Conservation (phyloP, 2,888 invertebrate genomes). For the Drosophila limbata region DNA sequence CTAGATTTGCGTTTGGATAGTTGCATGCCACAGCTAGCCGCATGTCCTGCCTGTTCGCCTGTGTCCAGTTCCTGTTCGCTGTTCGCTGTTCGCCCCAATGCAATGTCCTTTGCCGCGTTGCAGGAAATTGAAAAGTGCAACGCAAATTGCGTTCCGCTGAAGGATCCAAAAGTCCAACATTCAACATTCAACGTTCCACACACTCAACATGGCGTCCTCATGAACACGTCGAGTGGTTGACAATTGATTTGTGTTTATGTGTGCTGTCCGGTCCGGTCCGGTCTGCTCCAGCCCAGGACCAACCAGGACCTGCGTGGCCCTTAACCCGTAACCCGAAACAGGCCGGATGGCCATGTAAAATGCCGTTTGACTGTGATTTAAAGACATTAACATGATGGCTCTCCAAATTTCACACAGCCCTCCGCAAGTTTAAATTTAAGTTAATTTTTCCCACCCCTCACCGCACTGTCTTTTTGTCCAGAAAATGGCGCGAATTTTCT, state of each 20-base stretch:
- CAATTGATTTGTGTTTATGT: conserved; percentile 80
- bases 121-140: conserved; percentile 80
- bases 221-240: conserved; percentile 71
- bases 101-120: conserved; percentile 44
- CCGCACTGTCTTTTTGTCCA: not conserved
- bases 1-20: conserved; percentile 78
- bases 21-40: conserved; percentile 65
- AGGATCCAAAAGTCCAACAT: conserved; percentile 34
- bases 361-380: conserved; percentile 75
- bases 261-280: conserved; percentile 41
- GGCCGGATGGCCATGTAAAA: conserved; percentile 60
- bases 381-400: conserved; percentile 69
- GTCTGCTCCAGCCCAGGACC: conserved; percentile 18
- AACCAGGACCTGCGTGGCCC: not conserved
- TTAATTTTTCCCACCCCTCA: conserved; percentile 24
- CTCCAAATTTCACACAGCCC: conserved; percentile 39
- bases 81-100: conserved; percentile 6
- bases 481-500: not conserved
- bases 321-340: not conserved
- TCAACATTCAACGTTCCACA: conserved; percentile 23
- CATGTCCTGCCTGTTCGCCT: conserved; percentile 42
- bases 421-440: conserved; percentile 35
- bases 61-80: conserved; percentile 19
- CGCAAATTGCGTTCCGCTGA: conserved; percentile 76
- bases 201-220: conserved; percentile 31